phyloP scores from a whole-genome alignment of 2,113 vertebrate genomes.

The Oryctolagus cuniculus region mOryCun1.1 NC_091434.1:150581501-150582000 shows the following conservation, averaged over 20 bases:
- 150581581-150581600: neutral
- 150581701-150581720: neutral
- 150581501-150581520: neutral
- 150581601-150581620: neutral
- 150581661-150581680: neutral
- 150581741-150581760: neutral
- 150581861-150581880: neutral
- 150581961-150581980: neutral
- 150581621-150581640: neutral
- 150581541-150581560: neutral
- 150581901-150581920: neutral
- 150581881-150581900: neutral
- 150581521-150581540: neutral
- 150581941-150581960: neutral
- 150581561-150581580: neutral
- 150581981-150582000: neutral
- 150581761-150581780: conserved; percentile 5
- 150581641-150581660: conserved; percentile 36
- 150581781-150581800: conserved; percentile 8
- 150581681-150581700: neutral
- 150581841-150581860: conserved; percentile 8
- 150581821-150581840: neutral
- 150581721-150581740: neutral
- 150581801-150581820: conserved; percentile 36
- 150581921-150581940: neutral